Base-by-base conservation (phyloP, 2,797 vertebrate genomes). In the Smutsia temminckii region DNA sequence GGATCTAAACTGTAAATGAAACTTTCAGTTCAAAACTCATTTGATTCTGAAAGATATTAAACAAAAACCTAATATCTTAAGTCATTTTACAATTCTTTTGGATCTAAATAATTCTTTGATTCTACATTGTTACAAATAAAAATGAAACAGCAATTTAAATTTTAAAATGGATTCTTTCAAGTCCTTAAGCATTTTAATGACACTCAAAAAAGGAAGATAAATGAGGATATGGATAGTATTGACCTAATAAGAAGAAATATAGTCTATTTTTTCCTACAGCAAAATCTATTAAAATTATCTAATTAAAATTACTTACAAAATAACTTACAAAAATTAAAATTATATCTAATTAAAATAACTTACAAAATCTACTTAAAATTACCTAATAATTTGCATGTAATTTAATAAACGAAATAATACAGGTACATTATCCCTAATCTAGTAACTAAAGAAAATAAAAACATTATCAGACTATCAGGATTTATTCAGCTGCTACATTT, bases 1-100 rank as follows among this genome's bases (percentile, higher is more conserved):
- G 7, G 6, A 78, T 72, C 23, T 75, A 96, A 93, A 81, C 91
- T 90, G 64, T 85, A 97, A 93, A 78, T 72, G 25, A 75, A 90
- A 89, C 37, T 64, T 83, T 6, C 6, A 92, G 16, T 29, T 91
- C 37, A 89, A 92, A 92, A 83, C 85, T 68, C 51, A 71, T 87
- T 85, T 81, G 51, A 53, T 75, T 95, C 68, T 89, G 11, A 89
- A 89, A 88, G 27, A 63, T n/a, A 92, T 8, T 77, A 83, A 92
- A 81, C 21, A 63, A 95, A 93, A 87, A 85, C 32, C 25, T 83
- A 94, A 64, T 57, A 83, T 2, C 9, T 85, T 74, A 91, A 87
- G 88, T 91, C n/a, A 86, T 63, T 85, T 89, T 29, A 79, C 64
- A 64, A 59, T 89, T 87, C 16, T 53, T 90, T 90, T 83, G 11